Evolutionary conservation across 2,888 invertebrate species (phyloP).

Genomic region (Nemurella pictetii): DNA sequence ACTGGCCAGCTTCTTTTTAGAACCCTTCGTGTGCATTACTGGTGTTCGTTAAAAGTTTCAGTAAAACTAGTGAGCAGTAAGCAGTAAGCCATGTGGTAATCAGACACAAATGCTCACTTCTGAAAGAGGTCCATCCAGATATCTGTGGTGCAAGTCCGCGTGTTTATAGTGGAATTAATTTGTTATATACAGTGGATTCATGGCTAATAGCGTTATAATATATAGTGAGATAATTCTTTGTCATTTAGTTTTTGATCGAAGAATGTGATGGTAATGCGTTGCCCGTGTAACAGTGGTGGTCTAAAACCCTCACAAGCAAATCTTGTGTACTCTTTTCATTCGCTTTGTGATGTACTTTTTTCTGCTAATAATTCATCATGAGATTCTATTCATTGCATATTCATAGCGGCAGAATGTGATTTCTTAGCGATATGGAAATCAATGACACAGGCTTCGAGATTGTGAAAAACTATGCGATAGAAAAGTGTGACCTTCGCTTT

Average conservation of each 20-base stretch:
- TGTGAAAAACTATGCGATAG: background rate
- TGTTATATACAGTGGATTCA: background rate
- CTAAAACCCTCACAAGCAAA: background rate
- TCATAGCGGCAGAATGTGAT: background rate
- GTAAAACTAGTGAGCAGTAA: too few species aligned
- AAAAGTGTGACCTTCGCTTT: background rate
- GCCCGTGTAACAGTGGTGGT: background rate
- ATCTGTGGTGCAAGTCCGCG: too few species aligned
- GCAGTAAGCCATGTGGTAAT: background rate
- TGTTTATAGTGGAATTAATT: background rate
- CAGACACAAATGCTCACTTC: background rate
- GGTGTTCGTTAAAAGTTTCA: too few species aligned
- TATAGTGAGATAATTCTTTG: background rate
- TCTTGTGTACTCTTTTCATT: background rate
- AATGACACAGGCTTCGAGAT: background rate
- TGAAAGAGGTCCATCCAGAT: background rate
- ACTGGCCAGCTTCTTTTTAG: conserved; percentile 6
- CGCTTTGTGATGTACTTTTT: background rate
- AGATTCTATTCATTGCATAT: background rate
- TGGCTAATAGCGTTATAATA: background rate
- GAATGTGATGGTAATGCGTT: background rate
- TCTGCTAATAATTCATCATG: background rate
- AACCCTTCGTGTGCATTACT: too few species aligned
- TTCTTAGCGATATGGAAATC: background rate
- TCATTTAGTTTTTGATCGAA: background rate